Base-by-base conservation (phyloP, 2,888 invertebrate species). In the Polydrusus pterygomalis region DNA sequence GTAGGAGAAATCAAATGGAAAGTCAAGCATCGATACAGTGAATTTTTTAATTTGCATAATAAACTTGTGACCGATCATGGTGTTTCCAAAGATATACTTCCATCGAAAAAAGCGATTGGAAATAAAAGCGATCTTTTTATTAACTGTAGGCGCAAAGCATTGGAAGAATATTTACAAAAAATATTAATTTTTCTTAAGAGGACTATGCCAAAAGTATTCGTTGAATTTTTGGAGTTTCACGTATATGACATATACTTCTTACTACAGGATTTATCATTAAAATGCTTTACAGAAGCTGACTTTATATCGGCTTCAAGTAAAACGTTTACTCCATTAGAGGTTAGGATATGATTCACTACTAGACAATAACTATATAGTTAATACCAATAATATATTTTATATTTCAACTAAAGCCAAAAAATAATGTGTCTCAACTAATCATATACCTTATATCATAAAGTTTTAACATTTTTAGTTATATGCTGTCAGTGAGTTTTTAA, bases 21-120 rank as follows among this genome's bases (percentile, higher is more conserved):
- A 79, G 93, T 97, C 9, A 91, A 91, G 82, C 94, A 95, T 87
- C 92, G 98, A 80, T 98, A 97, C 89, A 96, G 92, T 85, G 96
- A 97, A 83, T 98, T 98, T 88, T 93, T 92, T 79, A 95, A 96
- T 71, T 90, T 98, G 13, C 96, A 98, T 86, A 94, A 95, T 68
- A 92, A 92, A 84, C 89, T 97, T n/a, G 93, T 95, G 0, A 86
- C 90, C 2, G 94, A 95, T 82, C 94, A 95, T 87, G 94, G 95
- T 65, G 92, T 96, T 3, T 92, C 94, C 8, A 96, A 94, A 85
- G 96, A 95, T 82, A 89, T 96, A 75, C 88, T 98, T 15, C 98
- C 98, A 11, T 97, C 97, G 0, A 98, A 99, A 87, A 97, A 97
- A 89, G 90, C 96, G 3, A 93, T 97, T 82, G 94, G 97, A 0